Base-by-base conservation (phyloP, 2,113 vertebrate genomes). In the Anseranas semipalmata region DNA sequence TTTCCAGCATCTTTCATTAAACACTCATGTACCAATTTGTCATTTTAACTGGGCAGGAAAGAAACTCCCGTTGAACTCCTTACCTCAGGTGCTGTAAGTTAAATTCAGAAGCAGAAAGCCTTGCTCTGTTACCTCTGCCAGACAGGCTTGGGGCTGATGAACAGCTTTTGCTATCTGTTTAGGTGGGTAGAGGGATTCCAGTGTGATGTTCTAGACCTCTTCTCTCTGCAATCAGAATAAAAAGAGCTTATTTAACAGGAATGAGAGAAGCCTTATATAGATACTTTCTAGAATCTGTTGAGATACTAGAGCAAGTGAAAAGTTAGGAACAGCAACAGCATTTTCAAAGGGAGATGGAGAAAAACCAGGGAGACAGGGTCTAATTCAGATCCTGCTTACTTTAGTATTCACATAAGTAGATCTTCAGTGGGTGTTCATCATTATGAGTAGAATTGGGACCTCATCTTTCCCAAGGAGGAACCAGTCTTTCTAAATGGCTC, bases 1-100 rank as follows among this genome's bases (percentile, higher is more conserved):
- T 98, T 98, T 97, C 98, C 97, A 97, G 97, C 97, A 98, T 97
- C 97, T 98, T 97, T 98, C 98, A 98, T 98, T 98, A 98, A 97
- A 97, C 89, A 89, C 97, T 98, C 98, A 98, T 98, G 98, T 98
- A 98, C 98, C 98, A 98, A 98, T 98, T 98, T 98, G 98, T 98
- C 98, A 98, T 98, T 97, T 97, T 97, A 98, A 98, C 96, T 59
- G 96, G 97, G 96, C 97, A 97, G 96, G 96, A 97, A 98, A 97
- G 97, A 97, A 98, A 97, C 96, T 98, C 98, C 89, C 89, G 7
- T 83, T 91, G 96, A 98, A 97, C 96, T 96, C 94, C 96, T 90
- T 91, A 56, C 94, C 96, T 97, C 96, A 95, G 98, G 97, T 97
- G 97, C 95, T 77, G 88, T 60, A 82, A 86, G 95, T 95, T 82